Conservation (phyloP, 35 echinoderm and acorn worm species). For the Heliocidaris erythrogramma region DNA sequence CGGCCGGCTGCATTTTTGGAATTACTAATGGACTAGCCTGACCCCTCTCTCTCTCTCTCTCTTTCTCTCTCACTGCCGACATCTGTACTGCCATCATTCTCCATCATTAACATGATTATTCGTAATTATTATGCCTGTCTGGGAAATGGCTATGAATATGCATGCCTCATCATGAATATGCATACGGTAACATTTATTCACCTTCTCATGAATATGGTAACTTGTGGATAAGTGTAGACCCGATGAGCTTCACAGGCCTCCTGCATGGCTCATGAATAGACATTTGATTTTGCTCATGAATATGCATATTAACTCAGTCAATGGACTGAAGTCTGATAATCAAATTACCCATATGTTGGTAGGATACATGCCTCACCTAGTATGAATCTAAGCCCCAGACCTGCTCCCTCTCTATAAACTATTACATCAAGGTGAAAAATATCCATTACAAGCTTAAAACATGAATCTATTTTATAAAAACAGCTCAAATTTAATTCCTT, state of each 20-base stretch:
- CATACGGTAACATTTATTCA: not conserved
- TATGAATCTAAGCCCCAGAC: not conserved
- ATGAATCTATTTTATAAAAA: not conserved
- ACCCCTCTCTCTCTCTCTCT: not conserved
- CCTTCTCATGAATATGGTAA: not conserved
- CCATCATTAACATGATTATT: conserved; percentile 2
- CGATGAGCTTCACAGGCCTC: not conserved
- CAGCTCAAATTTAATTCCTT: not conserved
- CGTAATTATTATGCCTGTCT: conserved; percentile 1
- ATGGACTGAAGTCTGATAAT: not conserved
- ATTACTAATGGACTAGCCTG: conserved; percentile 32
- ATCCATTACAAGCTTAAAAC: not conserved
- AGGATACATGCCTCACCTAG: not conserved
- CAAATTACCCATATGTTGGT: not conserved
- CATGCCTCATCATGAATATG: not conserved
- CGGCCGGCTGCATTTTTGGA: conserved; percentile 34
- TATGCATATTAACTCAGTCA: not conserved
- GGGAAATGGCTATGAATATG: not conserved
- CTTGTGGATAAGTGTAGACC: not conserved
- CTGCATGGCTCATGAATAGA: not conserved
- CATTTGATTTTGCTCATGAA: not conserved
- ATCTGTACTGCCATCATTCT: not conserved
- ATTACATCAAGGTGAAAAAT: not conserved
- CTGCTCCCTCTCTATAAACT: not conserved
- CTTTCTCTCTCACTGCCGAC: not conserved